Base-by-base conservation (phyloP, 1,140 invertebrate species). In the Drosophila pseudoobscura region DNA sequence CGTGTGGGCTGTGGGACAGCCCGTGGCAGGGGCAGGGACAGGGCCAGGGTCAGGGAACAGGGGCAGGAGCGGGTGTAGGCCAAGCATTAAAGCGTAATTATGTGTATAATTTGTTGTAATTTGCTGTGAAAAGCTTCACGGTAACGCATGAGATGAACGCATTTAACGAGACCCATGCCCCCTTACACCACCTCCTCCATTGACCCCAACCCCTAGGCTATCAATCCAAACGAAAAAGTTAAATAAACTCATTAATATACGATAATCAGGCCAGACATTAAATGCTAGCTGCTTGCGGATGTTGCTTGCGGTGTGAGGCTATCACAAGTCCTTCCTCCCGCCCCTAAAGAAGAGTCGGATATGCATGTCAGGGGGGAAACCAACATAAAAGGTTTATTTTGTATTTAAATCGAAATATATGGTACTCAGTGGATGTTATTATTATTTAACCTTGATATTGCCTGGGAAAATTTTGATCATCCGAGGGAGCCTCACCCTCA, bases 81-180 rank as follows among this genome's bases (percentile, higher is more conserved):
- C 58, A 22, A 44, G 71, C 76, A 84, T 85, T 85, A 85, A 80
- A 85, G 77, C 77, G 77, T 85, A 85, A 85, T 85, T 85, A 85
- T 85, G 77, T 80, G 73, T 77, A 85, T 85, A 85, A 85, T 85
- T 85, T 85, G 76, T 70, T 84, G 78, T 85, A 85, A 85, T 85
- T 80, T 85, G 73, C 62, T 80, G 68, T 80, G 66, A 77, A 85
- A 75, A 75, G 70, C 71, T 58, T 75, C 44, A 74, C 60, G 44
- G 63, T 52, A 52, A 63, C 62, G 52, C 72, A 78, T 68, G 73
- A 74, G 71, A 78, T 59, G 77, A 57, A 63, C 58, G 39, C 80
- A 74, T 76, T 84, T 73, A 84, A 85, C 53, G 65, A 63, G 58
- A 26, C 52, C 62, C 49, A 46, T 24, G 9, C 55, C 41, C 29